Base-by-base conservation (phyloP, 2,797 vertebrate species). In the Acrossocheilus wenchowensis region DNA sequence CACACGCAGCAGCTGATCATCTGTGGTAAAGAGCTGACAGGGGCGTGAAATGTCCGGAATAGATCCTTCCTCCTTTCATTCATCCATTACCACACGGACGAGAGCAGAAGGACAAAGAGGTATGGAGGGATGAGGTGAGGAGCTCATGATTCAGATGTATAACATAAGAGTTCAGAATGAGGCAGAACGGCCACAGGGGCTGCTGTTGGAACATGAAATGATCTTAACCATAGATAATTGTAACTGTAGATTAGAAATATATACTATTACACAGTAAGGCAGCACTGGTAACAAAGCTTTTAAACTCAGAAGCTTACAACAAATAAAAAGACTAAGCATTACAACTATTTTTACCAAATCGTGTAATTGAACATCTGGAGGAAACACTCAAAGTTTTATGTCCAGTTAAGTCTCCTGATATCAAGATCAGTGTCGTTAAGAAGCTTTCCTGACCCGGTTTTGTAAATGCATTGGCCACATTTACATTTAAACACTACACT, bases 31-130 rank as follows among this genome's bases (percentile, higher is more conserved):
- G 43, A 41, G 89, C 88, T 87, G 86, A 52, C 78, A 84, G 50
- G 90, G 89, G 93, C 48, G 86, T 92, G 92, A 93, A 93, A 90
- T 92, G 84, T 81, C 89, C 90, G 91, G 90, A 93, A 92, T 91
- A 90, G 91, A 90, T 92, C 90, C 90, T 92, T 89, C 88, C 85
- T 91, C 89, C 90, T 89, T 92, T 92, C 91, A 92, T 92, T 92
- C 94, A 92, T 94, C 94, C 92, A 94, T 92, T 89, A 90, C 91
- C 78, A 87, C 89, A 90, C 83, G 85, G 86, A 91, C 89, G 93
- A 92, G 87, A 87, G 93, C 88, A 79, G 34, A 87, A 77, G 72
- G 64, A 85, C 93, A 92, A 92, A 91, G 91, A 91, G 85, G 90
- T 43, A 43, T 57, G 41, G 81, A 69, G 60, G 84, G 68, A 78